Percentiles rank a stretch among this genome's conserved stretches.
Conservation (phyloP, 2,797 vertebrate species). For the Sebastes iracundus region DNA sequence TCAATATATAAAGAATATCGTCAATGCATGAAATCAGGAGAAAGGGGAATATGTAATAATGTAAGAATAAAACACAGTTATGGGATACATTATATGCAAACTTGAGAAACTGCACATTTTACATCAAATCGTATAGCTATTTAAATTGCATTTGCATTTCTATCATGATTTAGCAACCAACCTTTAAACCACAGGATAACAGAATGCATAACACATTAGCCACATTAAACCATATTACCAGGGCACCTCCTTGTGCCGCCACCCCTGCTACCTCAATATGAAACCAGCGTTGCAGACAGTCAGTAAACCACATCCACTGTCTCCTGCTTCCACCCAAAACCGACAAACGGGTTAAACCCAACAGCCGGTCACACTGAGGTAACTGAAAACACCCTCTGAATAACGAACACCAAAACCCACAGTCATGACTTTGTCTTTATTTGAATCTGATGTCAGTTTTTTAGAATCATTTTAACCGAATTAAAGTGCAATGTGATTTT, state of each 20-base stretch:
- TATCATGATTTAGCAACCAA: not conserved
- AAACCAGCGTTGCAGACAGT: conserved; percentile 57
- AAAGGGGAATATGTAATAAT: not conserved
- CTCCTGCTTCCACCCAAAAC: conserved; percentile 60
- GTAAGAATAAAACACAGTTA: not conserved
- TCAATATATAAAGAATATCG: not conserved
- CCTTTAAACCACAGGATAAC: not conserved
- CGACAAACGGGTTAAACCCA: conserved; percentile 46
- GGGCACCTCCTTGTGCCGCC: conserved; percentile 2
- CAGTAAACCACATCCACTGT: conserved; percentile 47
- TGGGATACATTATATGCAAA: not conserved
- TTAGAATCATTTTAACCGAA: not conserved
- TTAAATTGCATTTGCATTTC: not conserved
- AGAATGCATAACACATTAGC: not conserved
- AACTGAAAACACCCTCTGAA: conserved; percentile 42
- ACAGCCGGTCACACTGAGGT: not conserved
- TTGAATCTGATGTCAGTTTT: not conserved
- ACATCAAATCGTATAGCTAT: not conserved
- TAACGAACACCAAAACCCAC: not conserved
- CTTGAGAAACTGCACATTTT: not conserved
- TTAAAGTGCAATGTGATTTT: not conserved
- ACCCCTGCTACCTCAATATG: conserved; percentile 47
- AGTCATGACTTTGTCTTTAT: not conserved
- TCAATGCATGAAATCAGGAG: not conserved
- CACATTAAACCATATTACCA: not conserved